Evolutionary conservation across 2,113 vertebrate species (phyloP), one percentile per base, ranked within the genome.

Genomic region (Dasyurus viverrinus): DNA sequence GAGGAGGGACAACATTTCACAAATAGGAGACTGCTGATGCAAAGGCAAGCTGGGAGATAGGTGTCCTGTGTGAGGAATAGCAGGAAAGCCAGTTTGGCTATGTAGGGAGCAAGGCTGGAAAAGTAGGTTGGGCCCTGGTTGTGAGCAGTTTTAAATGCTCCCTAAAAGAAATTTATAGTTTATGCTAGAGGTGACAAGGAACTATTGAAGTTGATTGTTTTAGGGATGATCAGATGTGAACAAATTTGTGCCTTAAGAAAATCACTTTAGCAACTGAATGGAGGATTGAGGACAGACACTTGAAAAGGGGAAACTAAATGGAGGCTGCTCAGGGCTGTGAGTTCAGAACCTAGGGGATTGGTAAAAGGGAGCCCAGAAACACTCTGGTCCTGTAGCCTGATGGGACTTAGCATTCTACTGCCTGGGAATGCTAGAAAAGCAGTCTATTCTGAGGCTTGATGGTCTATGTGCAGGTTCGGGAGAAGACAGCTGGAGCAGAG

Each of bases 381-480:
- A 27, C 27, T 36, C 30, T 68, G 60, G 60, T 68, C 36, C 60
- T 68, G 27, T 57, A 27, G 54, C 54, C 57, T 60, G 27, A 30
- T 60, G 5, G 27, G 47, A 22, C 46, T 6, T 53, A 0, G 53
- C 1, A 22, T 42, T 46, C 54, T 12, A 6, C 10, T 11, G n/a
- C 42, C 91, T 36, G 90, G 4, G 36, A 76, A 36, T 19, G 16
- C 36, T 5, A 0, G 0, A 89, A 0, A n/a, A n/a, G 0, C 0
- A 89, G 27, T 27, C 54, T 0, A 0, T 36, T 11, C 42, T 10
- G 0, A 0, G 60, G 16, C 36, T 22, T 27, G 12, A 12, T 12
- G 46, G 92, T 22, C 23, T 24, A 50, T 53, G 5, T 57, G 50
- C 97, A 99, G 99, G 99, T 99, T 94, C 99, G 99, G 97, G 98